Conservation (phyloP, 2,113 vertebrate genomes). For the Ovis aries region ARS-UI_Ramb_v3.0 NC_056060.1:40632001-40632500, state of each 20-base stretch:
- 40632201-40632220: not conserved
- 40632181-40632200: not conserved
- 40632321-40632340: not conserved
- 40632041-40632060: not conserved
- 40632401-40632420: not conserved
- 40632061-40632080: not conserved
- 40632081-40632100: not conserved
- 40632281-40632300: not conserved
- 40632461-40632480: not conserved
- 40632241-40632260: not conserved
- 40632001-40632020: not conserved
- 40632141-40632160: not conserved
- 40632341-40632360: not conserved
- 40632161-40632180: not conserved
- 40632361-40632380: not conserved
- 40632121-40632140: accelerated
- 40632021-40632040: not conserved
- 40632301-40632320: not conserved
- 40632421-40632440: not conserved
- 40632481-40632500: not conserved
- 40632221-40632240: not conserved
- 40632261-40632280: not conserved
- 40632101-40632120: not conserved
- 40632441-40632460: not conserved
- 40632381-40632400: not conserved